Percentiles rank a stretch among this genome's conserved stretches.
These are phyloP conservation scores for Drosophila insularis DNA, from an alignment of 1,140 invertebrate species.

Conservation along the genomic window DNA sequence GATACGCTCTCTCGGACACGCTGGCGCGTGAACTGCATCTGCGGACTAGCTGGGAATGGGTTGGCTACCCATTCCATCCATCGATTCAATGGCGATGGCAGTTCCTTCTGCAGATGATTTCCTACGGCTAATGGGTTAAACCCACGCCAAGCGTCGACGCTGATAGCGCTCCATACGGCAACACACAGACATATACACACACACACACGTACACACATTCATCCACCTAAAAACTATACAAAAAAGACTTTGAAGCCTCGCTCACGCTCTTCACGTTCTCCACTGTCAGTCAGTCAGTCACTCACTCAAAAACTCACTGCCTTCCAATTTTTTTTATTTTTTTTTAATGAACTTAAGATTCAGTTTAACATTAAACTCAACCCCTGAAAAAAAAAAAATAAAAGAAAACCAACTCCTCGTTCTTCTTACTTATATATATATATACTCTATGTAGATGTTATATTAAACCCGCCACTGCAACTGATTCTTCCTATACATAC, in stretches of 20 bases:
- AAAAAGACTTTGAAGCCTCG: slow-evolving; percentile 78
- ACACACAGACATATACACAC: slow-evolving; percentile 14
- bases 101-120: slow-evolving; percentile 12
- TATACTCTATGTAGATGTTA: slow-evolving; percentile 27
- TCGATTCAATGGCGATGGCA: not conserved
- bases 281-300: slow-evolving; percentile 42
- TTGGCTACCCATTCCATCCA: not conserved
- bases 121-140: slow-evolving; percentile 12
- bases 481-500: slow-evolving; percentile 61
- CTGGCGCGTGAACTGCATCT: slow-evolving; percentile 56
- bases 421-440: slow-evolving; percentile 19
- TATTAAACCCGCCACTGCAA: slow-evolving; percentile 45
- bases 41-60: not conserved
- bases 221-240: slow-evolving; percentile 48
- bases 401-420: slow-evolving; percentile 45
- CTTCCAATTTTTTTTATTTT: slow-evolving; percentile 53
- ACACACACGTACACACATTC: not conserved
- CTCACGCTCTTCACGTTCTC: slow-evolving; percentile 44
- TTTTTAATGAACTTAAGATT: slow-evolving; percentile 37
- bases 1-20: slow-evolving; percentile 59
- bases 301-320: slow-evolving; percentile 65
- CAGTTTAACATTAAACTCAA: slow-evolving; percentile 14
- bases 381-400: slow-evolving; percentile 51
- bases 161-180: slow-evolving; percentile 37
- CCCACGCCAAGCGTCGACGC: slow-evolving; percentile 28